A percentile compares a stretch with the other conserved stretches of the same genome.
These are phyloP conservation scores for Iphiclides podalirius DNA, from an alignment of 2,888 invertebrate species.

Conservation along the genomic window DNA sequence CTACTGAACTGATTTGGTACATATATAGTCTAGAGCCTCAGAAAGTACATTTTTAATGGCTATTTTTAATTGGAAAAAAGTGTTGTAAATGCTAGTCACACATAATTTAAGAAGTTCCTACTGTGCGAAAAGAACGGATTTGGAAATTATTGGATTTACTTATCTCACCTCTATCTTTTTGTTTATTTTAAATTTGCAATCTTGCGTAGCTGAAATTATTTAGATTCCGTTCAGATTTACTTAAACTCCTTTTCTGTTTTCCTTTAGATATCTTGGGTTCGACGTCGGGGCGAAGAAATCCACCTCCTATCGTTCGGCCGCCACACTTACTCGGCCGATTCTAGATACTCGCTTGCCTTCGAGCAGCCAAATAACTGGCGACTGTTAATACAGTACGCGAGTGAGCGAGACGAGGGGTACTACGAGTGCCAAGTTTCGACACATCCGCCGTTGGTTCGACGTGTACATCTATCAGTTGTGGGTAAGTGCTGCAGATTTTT, in stretches of 20 bases:
- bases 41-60: too few relatives aligned
- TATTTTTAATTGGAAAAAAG: too few relatives aligned
- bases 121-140: too few relatives aligned
- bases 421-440: slow-evolving; percentile 91
- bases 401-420: slow-evolving; percentile 87
- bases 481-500: slow-evolving; percentile 74
- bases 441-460: slow-evolving; percentile 85
- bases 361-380: slow-evolving; percentile 89
- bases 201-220: too few relatives aligned
- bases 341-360: slow-evolving; percentile 84
- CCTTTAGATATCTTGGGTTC: slow-evolving; percentile 84
- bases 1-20: too few relatives aligned
- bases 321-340: slow-evolving; percentile 82
- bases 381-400: slow-evolving; percentile 85
- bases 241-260: neutral
- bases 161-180: too few relatives aligned
- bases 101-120: too few relatives aligned
- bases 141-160: too few relatives aligned
- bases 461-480: slow-evolving; percentile 85
- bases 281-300: slow-evolving; percentile 83
- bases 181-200: too few relatives aligned
- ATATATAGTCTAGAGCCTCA: too few relatives aligned
- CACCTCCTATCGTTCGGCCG: slow-evolving; percentile 85
- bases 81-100: too few relatives aligned
- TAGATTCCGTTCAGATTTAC: too few relatives aligned